Conservation (phyloP, 2,797 vertebrate genomes). For the Crypturellus tataupa region DNA sequence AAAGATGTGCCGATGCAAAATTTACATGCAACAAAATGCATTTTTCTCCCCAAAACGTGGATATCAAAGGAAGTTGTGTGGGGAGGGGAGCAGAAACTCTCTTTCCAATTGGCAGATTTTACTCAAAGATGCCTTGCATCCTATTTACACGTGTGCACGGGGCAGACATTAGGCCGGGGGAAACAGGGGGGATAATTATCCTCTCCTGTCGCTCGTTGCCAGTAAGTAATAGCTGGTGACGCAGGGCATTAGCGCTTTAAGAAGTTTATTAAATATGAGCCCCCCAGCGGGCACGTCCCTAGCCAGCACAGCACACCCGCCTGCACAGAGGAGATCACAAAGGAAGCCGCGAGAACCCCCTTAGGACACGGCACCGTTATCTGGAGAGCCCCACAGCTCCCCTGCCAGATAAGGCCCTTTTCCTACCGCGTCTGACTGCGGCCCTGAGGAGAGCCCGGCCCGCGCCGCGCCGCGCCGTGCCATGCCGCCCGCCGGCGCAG, state of each 20-base stretch:
- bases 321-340: rapidly evolving
- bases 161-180: background rate
- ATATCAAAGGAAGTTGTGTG: background rate
- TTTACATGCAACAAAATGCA: background rate
- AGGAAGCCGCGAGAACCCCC: rapidly evolving
- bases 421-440: no score
- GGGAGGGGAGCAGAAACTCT: no score
- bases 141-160: background rate
- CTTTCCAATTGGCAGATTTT: background rate
- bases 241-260: background rate
- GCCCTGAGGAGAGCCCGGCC: background rate
- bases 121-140: background rate
- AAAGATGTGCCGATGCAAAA: rapidly evolving
- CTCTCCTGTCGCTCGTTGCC: background rate
- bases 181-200: background rate
- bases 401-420: no score
- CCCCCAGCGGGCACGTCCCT: background rate
- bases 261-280: background rate
- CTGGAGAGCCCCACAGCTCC: rapidly evolving
- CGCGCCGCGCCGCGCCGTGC: no score
- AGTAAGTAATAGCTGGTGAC: background rate
- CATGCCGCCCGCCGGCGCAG: background rate
- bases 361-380: rapidly evolving
- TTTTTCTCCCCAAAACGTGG: rapidly evolving
- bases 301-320: background rate